phyloP scores from a whole-genome alignment of 2,797 vertebrate species.

The Urocyon cinereoargenteus region DNA sequence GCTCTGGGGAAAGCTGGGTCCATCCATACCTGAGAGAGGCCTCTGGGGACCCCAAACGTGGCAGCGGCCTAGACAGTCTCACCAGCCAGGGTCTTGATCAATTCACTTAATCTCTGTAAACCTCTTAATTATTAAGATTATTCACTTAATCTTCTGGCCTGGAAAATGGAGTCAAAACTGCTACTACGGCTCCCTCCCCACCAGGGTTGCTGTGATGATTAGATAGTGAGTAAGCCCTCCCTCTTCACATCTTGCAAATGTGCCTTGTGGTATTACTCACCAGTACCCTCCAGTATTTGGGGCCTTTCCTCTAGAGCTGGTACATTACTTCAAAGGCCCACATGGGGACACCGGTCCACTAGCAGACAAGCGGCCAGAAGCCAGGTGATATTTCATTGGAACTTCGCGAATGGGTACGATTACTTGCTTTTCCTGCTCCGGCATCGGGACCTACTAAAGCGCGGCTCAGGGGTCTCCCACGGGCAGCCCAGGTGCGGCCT shows the following conservation, averaged over 20 bases:
- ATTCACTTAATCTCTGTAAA: not conserved
- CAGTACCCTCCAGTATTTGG: not conserved
- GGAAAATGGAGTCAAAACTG: conserved; percentile 55
- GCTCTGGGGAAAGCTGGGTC: not conserved
- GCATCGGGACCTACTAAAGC: not conserved
- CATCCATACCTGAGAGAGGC: not conserved
- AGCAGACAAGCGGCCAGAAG: not conserved
- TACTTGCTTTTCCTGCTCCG: not conserved
- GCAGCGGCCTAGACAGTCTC: not conserved
- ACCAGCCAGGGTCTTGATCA: not conserved
- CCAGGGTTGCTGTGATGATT: not conserved
- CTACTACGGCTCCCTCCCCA: no score
- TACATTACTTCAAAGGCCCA: not conserved
- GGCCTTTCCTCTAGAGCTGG: not conserved
- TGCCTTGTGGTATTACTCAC: not conserved
- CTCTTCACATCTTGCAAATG: not conserved
- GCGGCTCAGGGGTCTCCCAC: not conserved
- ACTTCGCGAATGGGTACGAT: conserved; percentile 4
- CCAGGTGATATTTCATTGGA: not conserved
- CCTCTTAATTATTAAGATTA: no score
- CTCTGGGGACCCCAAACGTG: not conserved
- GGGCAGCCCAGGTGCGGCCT: conserved; percentile 45
- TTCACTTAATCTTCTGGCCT: conserved; percentile 12
- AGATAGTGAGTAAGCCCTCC: not conserved
- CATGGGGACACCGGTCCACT: not conserved